Evolutionary conservation across 1,140 invertebrate species (phyloP).

Genomic region (Colletes gigas): DNA sequence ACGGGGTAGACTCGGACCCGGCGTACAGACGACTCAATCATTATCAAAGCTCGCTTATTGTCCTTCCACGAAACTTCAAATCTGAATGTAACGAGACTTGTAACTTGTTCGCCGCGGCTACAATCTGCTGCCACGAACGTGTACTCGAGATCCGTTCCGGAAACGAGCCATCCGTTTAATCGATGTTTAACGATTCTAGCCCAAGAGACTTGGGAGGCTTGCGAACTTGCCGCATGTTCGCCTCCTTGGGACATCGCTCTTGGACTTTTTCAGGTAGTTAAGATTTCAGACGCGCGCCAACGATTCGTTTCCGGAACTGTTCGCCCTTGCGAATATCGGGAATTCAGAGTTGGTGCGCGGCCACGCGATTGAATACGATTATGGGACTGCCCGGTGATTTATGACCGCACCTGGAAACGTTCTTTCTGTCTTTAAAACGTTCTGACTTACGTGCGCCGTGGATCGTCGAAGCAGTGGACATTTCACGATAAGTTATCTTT

Average conservation of each 20-base stretch:
- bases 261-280: conserved; percentile 41
- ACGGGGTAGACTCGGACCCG: neutral
- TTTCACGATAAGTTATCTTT: too few species aligned
- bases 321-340: conserved; percentile 20
- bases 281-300: conserved; percentile 50
- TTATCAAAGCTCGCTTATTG: conserved; percentile 56
- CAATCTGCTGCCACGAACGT: conserved; percentile 48
- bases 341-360: conserved; percentile 14
- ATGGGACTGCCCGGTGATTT: conserved; percentile 21
- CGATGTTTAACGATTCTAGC: conserved; percentile 67
- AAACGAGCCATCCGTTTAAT: conserved; percentile 62
- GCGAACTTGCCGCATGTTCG: conserved; percentile 27
- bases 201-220: conserved; percentile 17
- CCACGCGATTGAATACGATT: conserved; percentile 48
- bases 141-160: conserved; percentile 28
- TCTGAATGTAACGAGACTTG: conserved; percentile 63
- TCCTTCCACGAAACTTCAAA: conserved; percentile 25
- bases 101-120: conserved; percentile 42
- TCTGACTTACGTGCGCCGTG: neutral
- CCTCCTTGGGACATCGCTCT: neutral
- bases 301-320: conserved; percentile 40
- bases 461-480: neutral
- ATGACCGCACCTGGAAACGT: conserved; percentile 10
- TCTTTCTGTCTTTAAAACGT: conserved; percentile 29
- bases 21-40: conserved; percentile 38